phyloP scores from a whole-genome alignment of 2,797 vertebrate genomes.

The Mormyrus proboscirostris region DNA sequence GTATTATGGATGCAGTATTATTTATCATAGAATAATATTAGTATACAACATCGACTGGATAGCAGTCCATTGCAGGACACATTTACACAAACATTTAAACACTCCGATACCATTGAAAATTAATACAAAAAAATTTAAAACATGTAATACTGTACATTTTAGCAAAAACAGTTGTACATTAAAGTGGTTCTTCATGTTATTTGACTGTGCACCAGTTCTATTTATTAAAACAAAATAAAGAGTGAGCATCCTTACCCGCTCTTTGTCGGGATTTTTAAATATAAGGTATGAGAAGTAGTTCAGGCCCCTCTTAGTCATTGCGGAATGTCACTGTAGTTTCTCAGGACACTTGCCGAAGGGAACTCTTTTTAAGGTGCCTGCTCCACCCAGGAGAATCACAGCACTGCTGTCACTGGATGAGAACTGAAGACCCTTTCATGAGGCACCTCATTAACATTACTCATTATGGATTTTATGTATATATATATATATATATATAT shows the following conservation, averaged over 20 bases:
- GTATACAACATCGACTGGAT: background rate
- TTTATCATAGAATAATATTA: background rate
- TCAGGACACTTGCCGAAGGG: background rate
- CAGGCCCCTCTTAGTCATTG: constrained; percentile 41
- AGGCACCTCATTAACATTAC: background rate
- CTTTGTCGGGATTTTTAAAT: constrained; percentile 26
- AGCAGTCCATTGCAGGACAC: background rate
- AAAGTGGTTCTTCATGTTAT: background rate
- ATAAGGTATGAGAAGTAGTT: constrained; percentile 28
- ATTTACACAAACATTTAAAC: background rate
- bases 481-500: background rate
- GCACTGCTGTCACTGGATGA: background rate
- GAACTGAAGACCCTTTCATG: background rate
- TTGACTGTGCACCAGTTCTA: background rate
- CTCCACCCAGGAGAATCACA: background rate
- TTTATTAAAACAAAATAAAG: background rate
- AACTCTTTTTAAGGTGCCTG: background rate
- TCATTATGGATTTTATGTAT: background rate
- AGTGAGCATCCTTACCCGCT: constrained; percentile 28
- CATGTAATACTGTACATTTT: background rate
- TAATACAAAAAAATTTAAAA: background rate
- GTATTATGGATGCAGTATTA: background rate
- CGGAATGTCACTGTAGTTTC: background rate
- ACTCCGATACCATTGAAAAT: background rate
- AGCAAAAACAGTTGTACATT: background rate